Evolutionary conservation across 2,888 invertebrate genomes (phyloP), one percentile per base, ranked within the genome.

Genomic region (Nomada lathburiana): DNA sequence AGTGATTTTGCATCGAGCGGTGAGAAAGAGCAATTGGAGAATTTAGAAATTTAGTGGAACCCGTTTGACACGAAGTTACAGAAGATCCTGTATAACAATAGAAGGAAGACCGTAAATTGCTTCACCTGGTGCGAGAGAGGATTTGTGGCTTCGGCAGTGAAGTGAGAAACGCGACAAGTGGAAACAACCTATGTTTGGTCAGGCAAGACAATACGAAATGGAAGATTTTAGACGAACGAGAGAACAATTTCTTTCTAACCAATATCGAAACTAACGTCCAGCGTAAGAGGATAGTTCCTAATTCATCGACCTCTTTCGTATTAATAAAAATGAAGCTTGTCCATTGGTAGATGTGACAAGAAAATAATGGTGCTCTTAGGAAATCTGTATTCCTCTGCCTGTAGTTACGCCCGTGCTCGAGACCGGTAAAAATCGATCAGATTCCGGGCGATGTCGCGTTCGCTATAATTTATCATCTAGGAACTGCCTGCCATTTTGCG

Each of bases 381-480:
- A 64, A 80, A 53, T 59, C 26, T 70, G 36, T 59, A 71, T 65
- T 18, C 57, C 47, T 26, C 50, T 20, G 70, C 55, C n/a, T n/a
- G 13, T 55, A 57, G 47, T 53, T 53, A 16, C 47, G 59, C 57
- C 20, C 26, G 23, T 52, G 63, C 26, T 55, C 29, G 53, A 72
- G 69, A 50, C 64, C 73, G 65, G 76, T 75, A 87, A 86, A 85
- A 88, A 89, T 87, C 83, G 84, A 89, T 87, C 74, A 80, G 69
- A 55, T 78, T 79, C 83, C 57, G 53, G 68, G 71, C 52, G 55
- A 50, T 64, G 82, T 76, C 85, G 79, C 80, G 83, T 86, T 78
- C 80, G 70, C 83, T 84, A 87, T 87, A 87, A 87, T 87, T 87
- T 84, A 87, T 87, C 87, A 87, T 87, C 84, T 75, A 55, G 82